Evolutionary conservation across 2,113 vertebrate species (phyloP), one percentile per base, ranked within the genome.

Genomic region (Pao palembangensis): DNA sequence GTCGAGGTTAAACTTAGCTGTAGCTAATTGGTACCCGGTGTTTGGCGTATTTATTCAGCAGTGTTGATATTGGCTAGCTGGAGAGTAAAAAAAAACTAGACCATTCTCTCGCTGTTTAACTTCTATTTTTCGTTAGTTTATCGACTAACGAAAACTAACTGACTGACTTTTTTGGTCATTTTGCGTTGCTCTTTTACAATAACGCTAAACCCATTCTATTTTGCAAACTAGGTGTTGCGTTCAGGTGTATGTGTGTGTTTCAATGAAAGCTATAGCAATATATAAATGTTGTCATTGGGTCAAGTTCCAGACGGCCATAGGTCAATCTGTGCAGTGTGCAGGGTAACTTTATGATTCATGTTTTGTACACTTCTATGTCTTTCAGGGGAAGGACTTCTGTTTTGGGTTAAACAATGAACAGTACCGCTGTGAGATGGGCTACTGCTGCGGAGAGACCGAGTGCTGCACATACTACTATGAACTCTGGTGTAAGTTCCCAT

Each of bases 381-480:
- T 87, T 15, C 66, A 93, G 92, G 91, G 83, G 6, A 92, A 92
- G 71, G 92, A 92, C 84, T 90, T 90, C 55, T 93, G 92, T 82
- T 91, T 89, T 63, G 92, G 89, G 8, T 90, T 91, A 65, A 92
- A 92, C 76, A 91, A 92, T 84, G 90, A 93, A 34, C 88, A 92
- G 69, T 92, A 92, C 72, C 87, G 86, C 62, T 93, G 92, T 75
- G 91, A 93, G 69, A 92, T 91, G 90, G 92, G 92, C 0, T 92
- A 93, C 84, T 93, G 92, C 83, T 93, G 92, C n/a, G 92, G 91
- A 12, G 91, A 92, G 72, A 92, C 90, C 0, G 89, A 92, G 56
- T 93, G 92, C 81, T 93, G 92, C 86, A 93, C 91, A 21, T 92
- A 93, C 74, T 93, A 93, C 84, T 92, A 93, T 17, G 92, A 93